These are phyloP conservation scores for Cephus pygmeus DNA, from an alignment of 2,888 invertebrate genomes.

Conservation along the genomic window DNA sequence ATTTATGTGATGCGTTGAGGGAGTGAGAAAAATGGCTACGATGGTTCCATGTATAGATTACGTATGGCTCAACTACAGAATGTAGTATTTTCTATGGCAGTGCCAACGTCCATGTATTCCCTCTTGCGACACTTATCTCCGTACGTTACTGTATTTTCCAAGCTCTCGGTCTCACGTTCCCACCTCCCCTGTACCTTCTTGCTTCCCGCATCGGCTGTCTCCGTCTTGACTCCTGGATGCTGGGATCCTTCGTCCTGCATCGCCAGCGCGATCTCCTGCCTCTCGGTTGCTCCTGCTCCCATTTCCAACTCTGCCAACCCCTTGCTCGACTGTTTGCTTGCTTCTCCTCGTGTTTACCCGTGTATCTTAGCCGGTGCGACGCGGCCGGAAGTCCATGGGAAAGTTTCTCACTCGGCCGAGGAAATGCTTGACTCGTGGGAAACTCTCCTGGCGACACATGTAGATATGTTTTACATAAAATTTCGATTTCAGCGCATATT, in stretches of 20 bases:
- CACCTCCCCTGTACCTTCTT: neutral
- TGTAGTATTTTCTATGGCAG: conserved; percentile 12
- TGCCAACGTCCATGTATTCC: conserved; percentile 50
- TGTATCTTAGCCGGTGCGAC: neutral
- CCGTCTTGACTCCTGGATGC: neutral
- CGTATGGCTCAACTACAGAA: neutral
- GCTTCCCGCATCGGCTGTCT: neutral
- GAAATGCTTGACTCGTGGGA: neutral
- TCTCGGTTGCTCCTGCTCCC: no score
- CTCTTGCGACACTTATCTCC: conserved; percentile 59
- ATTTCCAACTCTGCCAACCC: neutral
- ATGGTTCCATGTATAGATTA: neutral
- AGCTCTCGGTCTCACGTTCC: conserved; percentile 22
- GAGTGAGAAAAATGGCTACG: neutral
- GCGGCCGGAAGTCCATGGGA: neutral
- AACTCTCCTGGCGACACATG: neutral
- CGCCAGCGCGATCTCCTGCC: neutral
- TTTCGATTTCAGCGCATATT: neutral
- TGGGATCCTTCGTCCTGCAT: neutral
- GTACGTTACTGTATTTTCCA: conserved; percentile 50
- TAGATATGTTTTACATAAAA: neutral
- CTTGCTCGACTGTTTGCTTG: neutral
- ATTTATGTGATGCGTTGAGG: conserved; percentile 37
- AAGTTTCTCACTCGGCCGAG: neutral
- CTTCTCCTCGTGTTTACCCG: neutral